phyloP scores from a whole-genome alignment of 2,113 vertebrate species.

The Sturnus vulgaris region DNA sequence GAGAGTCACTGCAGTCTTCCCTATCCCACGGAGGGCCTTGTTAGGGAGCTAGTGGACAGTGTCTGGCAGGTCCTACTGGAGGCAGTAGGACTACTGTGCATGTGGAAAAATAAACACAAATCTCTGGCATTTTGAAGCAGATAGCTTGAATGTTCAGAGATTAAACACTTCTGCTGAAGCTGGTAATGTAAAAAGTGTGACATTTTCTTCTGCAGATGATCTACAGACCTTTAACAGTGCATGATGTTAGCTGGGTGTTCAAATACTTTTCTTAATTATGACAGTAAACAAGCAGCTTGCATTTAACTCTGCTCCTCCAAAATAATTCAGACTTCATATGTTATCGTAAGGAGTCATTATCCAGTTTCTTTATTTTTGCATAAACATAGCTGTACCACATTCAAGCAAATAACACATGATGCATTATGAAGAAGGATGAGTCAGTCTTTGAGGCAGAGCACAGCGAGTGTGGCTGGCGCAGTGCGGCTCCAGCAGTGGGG shows the following conservation, averaged over 20 bases:
- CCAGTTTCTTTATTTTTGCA: neutral
- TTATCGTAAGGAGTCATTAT: neutral
- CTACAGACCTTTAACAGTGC: neutral
- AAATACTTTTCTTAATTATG: neutral
- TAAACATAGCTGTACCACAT: neutral
- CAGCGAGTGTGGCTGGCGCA: rapidly evolving
- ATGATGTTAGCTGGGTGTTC: neutral
- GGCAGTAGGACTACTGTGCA: neutral
- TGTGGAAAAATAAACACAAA: neutral
- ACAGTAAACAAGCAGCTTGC: neutral
- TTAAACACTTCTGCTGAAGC: neutral
- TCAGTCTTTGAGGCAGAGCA: neutral
- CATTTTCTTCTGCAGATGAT: neutral
- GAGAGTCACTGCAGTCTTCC: neutral
- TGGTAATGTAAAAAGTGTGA: neutral
- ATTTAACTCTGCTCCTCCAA: neutral
- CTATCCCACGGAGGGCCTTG: neutral
- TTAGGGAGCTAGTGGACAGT: neutral
- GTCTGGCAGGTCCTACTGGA: neutral
- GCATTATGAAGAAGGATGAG: neutral
- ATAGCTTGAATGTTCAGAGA: neutral
- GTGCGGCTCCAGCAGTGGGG: rapidly evolving
- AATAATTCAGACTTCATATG: neutral
- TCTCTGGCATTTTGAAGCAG: neutral
- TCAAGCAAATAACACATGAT: neutral